Evolutionary conservation across 2,888 invertebrate species (phyloP).

Genomic region (Odiellus spinosus): DNA sequence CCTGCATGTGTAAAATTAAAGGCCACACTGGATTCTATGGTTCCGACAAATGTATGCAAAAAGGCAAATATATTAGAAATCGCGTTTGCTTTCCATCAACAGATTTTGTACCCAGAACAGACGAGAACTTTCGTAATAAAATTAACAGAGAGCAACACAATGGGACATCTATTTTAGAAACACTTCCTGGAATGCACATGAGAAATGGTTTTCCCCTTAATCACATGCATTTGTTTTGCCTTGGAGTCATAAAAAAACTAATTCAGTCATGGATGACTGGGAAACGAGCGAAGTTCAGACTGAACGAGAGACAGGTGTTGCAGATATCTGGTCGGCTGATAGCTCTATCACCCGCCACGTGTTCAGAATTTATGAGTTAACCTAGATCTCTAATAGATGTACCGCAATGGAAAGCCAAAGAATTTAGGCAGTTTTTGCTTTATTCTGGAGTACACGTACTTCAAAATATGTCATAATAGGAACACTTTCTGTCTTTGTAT

Average conservation of each 20-base stretch:
- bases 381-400: constrained; percentile 20
- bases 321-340: too few relatives aligned
- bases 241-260: constrained; percentile 7
- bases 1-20: constrained; percentile 1
- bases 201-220: constrained; percentile 3
- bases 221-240: constrained; percentile 5
- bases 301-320: too few relatives aligned
- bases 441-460: constrained; percentile 23
- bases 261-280: background rate
- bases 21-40: constrained; percentile 2
- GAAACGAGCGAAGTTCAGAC: too few relatives aligned
- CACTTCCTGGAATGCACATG: too few relatives aligned
- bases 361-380: constrained; percentile 22
- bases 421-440: constrained; percentile 22
- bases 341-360: too few relatives aligned
- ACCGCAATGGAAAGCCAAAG: constrained; percentile 24
- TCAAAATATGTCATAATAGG: constrained; percentile 14
- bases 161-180: constrained; percentile 5
- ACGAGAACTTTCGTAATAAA: constrained; percentile 14
- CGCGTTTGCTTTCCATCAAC: background rate
- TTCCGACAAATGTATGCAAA: constrained; percentile 6
- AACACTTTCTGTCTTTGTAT: constrained; percentile 20
- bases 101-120: constrained; percentile 8
- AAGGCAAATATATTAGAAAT: background rate
- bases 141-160: constrained; percentile 17